Conservation (phyloP, 2,888 invertebrate genomes). For the Leistus spinibarbis region DNA sequence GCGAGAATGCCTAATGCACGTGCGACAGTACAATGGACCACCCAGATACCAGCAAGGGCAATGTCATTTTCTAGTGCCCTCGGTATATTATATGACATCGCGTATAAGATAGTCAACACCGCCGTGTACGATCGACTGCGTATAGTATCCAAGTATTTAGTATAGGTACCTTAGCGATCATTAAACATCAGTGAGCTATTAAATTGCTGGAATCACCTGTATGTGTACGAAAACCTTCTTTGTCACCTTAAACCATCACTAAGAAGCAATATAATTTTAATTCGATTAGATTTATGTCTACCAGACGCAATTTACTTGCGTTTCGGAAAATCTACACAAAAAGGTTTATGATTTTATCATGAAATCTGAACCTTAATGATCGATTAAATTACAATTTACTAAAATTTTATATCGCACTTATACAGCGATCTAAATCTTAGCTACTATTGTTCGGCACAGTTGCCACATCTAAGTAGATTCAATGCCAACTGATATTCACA, state of each 20-base stretch:
- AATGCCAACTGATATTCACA: too few species aligned
- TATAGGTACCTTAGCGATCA: neutral
- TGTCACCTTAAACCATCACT: conserved; percentile 16
- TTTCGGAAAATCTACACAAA: neutral
- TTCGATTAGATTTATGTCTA: conserved; percentile 24
- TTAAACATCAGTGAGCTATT: conserved; percentile 8
- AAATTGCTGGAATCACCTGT: conserved; percentile 15
- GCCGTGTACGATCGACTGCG: neutral
- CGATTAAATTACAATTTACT: neutral
- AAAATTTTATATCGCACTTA: neutral
- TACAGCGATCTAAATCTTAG: neutral
- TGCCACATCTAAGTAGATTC: too few species aligned
- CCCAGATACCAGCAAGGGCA: conserved; percentile 12
- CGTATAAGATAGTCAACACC: neutral
- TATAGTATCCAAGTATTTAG: neutral
- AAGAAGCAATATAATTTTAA: conserved; percentile 25
- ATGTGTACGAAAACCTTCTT: conserved; percentile 6
- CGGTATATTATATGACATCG: neutral
- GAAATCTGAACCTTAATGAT: neutral
- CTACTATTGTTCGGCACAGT: neutral
- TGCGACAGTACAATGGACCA: conserved; percentile 27
- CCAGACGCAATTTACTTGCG: conserved; percentile 30
- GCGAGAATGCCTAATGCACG: conserved; percentile 11
- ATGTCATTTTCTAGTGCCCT: neutral
- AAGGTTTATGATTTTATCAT: neutral